Base-by-base conservation (phyloP, 53 echinoderm and acorn worm genomes). In the Arbacia lixula region DNA sequence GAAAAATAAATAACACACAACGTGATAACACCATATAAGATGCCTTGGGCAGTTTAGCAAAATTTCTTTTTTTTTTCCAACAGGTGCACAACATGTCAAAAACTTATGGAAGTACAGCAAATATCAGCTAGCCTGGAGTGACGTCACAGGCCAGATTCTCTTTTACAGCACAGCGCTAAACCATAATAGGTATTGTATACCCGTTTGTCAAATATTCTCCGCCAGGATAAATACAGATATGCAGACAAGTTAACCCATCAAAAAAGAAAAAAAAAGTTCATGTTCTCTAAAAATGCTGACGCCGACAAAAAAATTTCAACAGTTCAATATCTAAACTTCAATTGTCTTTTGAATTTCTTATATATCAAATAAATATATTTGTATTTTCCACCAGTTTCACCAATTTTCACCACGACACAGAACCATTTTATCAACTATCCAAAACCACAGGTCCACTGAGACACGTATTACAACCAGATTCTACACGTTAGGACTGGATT, bases 101-200 rank as follows among this genome's bases (percentile, higher is more conserved):
- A 69, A 69, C n/a, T n/a, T n/a, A n/a, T 74, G 74, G 74, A 74
- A 74, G 74, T 74, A 74, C 34, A 34, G 74, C 74, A 30, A n/a
- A n/a, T n/a, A n/a, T n/a, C n/a, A n/a, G n/a, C n/a, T 69, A 2
- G 16, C 69, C 43, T 43, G 26, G 43, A 28, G 74, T 41, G 38
- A 37, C 12, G 33, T 68, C 31, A 1, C 74, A 74, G 51, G 49
- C 12, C 36, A 32, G 33, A 74, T 50, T 33, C 19, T 32, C 69
- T 43, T 36, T 25, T 43, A 42, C 40, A 69, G 69, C 43, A 69
- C 69, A 42, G 69, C 43, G 69, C 42, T 29, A 69, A 69, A 9
- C 1, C 33, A 74, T 35, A 53, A 42, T 72, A 22, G 74, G 74
- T 53, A 74, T 74, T 34, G 53, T 53, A 53, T 74, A 74, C 74